Evolutionary conservation across 2,797 vertebrate genomes (phyloP).

Genomic region (Sylvia borin): DNA sequence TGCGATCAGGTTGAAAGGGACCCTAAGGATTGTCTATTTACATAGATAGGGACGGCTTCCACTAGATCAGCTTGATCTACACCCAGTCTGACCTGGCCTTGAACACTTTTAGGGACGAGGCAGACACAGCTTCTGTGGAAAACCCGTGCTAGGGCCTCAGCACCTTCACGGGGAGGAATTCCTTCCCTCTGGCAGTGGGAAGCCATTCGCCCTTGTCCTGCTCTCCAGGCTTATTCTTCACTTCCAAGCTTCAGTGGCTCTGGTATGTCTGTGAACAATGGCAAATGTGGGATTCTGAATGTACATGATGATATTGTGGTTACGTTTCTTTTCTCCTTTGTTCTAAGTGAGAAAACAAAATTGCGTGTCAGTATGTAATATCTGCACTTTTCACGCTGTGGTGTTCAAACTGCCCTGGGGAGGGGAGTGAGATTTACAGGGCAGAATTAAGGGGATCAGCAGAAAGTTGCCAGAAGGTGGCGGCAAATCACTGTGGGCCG

Average conservation of each 20-base stretch:
- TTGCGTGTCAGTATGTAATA: rapidly evolving
- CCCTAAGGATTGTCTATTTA: background rate
- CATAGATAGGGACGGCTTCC: background rate
- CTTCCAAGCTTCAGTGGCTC: background rate
- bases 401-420: background rate
- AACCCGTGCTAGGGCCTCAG: background rate
- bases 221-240: background rate
- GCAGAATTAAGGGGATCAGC: background rate
- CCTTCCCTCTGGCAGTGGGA: background rate
- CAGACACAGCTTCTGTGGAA: background rate
- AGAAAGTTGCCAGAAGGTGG: background rate
- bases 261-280: background rate
- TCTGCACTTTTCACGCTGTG: background rate
- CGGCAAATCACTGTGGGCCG: background rate
- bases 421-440: background rate
- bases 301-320: rapidly evolving
- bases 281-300: background rate
- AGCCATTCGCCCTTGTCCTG: background rate
- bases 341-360: background rate
- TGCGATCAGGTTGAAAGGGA: background rate
- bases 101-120: background rate
- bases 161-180: background rate
- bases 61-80: background rate
- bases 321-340: background rate
- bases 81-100: background rate